These are phyloP conservation scores for Xyrichtys novacula DNA, from an alignment of 2,797 vertebrate species.

Conservation along the genomic window DNA sequence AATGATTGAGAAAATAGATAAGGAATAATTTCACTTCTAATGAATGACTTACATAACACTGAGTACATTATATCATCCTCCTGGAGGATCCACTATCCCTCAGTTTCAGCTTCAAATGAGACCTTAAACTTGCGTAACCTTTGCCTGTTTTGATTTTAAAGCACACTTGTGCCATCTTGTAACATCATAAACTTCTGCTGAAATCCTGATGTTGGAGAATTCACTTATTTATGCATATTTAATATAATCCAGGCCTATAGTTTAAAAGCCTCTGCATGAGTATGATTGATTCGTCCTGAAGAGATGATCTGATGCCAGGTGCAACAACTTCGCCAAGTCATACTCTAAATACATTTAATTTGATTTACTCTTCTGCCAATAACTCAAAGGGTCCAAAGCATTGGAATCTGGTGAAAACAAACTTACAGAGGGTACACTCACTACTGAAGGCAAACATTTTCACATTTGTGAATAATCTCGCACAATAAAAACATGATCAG, in stretches of 20 bases:
- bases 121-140: constrained; percentile 28
- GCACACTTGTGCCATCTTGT: constrained; percentile 14
- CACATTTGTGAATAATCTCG: constrained; percentile 17
- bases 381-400: constrained; percentile 11
- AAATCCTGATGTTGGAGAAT: constrained; percentile 48
- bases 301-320: constrained; percentile 31
- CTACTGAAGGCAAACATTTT: constrained; percentile 10
- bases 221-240: constrained; percentile 29
- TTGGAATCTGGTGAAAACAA: constrained; percentile 26
- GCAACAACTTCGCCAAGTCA: constrained; percentile 35
- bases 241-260: constrained; percentile 24
- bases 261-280: constrained; percentile 41
- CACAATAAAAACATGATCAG: constrained; percentile 13
- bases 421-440: constrained; percentile 14
- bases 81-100: constrained; percentile 2
- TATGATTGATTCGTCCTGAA: constrained; percentile 37
- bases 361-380: constrained; percentile 28
- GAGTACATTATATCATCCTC: constrained; percentile 18
- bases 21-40: constrained; percentile 30
- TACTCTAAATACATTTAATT: constrained; percentile 34
- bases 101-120: constrained; percentile 1
- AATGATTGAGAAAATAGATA: constrained; percentile 40
- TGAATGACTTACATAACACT: constrained; percentile 39
- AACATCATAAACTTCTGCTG: constrained; percentile 8
- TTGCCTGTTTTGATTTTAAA: constrained; percentile 2